Evolutionary conservation across 2,888 invertebrate species (phyloP).

Genomic region (Scaptomyza cyrtandrae): DNA sequence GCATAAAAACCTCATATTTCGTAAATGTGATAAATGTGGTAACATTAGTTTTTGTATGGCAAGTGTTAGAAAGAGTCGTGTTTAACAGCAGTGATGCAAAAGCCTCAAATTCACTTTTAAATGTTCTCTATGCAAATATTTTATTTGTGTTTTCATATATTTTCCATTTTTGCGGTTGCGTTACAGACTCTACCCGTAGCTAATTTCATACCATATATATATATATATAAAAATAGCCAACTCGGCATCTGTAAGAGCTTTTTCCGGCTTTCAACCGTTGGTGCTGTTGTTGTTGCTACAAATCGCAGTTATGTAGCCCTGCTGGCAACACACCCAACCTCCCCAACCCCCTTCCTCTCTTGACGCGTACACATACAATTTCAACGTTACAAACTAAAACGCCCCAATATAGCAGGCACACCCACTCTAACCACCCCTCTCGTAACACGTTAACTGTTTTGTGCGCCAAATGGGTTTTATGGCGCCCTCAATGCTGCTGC

Average conservation of each 20-base stretch:
- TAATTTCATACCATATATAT: background rate
- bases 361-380: constrained; percentile 50
- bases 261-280: constrained; percentile 44
- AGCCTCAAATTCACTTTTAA: constrained; percentile 1
- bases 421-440: constrained; percentile 5
- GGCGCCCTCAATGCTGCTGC: constrained; percentile 35
- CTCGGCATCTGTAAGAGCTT: constrained; percentile 39
- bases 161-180: too few relatives aligned
- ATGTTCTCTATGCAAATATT: constrained; percentile 1
- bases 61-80: background rate
- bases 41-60: constrained; percentile 34
- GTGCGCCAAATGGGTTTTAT: constrained; percentile 74
- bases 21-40: constrained; percentile 57
- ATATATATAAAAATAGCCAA: constrained; percentile 33
- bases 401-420: constrained; percentile 42
- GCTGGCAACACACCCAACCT: constrained; percentile 25
- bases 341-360: background rate
- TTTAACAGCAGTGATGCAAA: background rate
- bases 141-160: background rate
- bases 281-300: constrained; percentile 50
- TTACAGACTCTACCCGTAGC: constrained; percentile 3
- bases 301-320: constrained; percentile 46
- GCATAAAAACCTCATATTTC: constrained; percentile 16
- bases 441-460: constrained; percentile 60
- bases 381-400: constrained; percentile 56